These are phyloP conservation scores for Drosophila maculinotata DNA, from an alignment of 2,888 invertebrate species.

Conservation along the genomic window DNA sequence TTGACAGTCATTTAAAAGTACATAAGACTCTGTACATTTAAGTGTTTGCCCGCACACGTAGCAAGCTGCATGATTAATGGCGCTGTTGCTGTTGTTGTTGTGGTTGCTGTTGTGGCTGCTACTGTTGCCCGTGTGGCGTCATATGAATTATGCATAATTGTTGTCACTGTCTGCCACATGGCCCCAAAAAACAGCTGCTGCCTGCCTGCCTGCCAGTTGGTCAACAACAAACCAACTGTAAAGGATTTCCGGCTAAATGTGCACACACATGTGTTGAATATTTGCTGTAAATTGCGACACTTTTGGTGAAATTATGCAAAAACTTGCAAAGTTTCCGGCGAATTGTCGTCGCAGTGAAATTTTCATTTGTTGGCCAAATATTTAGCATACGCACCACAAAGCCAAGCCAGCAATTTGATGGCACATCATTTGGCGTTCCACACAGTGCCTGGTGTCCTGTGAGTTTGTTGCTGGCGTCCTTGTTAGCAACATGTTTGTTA, in stretches of 20 bases:
- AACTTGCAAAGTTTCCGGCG: constrained; percentile 52
- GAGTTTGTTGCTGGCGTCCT: constrained; percentile 13
- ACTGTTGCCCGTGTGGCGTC: constrained; percentile 45
- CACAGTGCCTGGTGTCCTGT: neutral
- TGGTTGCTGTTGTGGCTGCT: constrained; percentile 31
- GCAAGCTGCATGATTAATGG: constrained; percentile 64
- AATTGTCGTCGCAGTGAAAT: constrained; percentile 24
- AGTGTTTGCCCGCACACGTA: constrained; percentile 35
- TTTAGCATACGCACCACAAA: constrained; percentile 49
- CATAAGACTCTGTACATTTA: constrained; percentile 34
- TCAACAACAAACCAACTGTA: constrained; percentile 23
- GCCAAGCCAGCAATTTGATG: constrained; percentile 29
- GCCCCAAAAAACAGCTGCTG: constrained; percentile 13
- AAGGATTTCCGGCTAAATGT: constrained; percentile 32
- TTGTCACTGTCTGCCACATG: constrained; percentile 53
- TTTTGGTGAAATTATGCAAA: constrained; percentile 36
- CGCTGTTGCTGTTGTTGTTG: constrained; percentile 12
- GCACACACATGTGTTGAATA: constrained; percentile 19
- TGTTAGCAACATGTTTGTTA: constrained; percentile 27
- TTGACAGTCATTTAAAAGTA: constrained; percentile 44
- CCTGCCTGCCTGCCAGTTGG: constrained; percentile 12
- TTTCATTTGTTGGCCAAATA: neutral
- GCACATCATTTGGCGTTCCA: constrained; percentile 14
- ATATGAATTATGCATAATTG: constrained; percentile 75
- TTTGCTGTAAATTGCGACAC: constrained; percentile 51